Evolutionary conservation across 2,797 vertebrate species (phyloP), one percentile per base, ranked within the genome.

Genomic region (Gymnodraco acuticeps): DNA sequence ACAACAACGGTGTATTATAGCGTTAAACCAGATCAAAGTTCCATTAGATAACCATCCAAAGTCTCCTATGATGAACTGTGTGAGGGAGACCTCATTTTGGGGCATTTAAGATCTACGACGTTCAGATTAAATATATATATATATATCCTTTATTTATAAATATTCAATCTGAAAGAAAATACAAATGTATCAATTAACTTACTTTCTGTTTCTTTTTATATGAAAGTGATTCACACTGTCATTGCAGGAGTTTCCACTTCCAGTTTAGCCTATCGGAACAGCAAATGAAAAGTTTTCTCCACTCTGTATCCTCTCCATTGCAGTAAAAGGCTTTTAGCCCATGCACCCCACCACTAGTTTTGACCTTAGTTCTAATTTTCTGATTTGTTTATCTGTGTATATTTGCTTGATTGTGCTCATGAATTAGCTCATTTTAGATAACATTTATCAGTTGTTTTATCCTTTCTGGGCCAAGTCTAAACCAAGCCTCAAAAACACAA

Each of bases 21-120:
- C 12, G 31, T 86, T 68, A 81, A 87, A 73, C 46, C 63, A 51
- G 75, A 80, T 90, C 82, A 89, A 81, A 89, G 73, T 69, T 74
- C 50, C 61, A 74, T 73, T 83, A 53, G 69, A 72, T 81, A 83
- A 50, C 55, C 47, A 55, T 59, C 60, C 27, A 50, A 42, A 42
- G 43, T 31, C 19, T 11, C 3, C 17, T 45, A n/a, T 65, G 72
- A 66, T 66, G 54, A 60, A 23, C 15, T 75, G 33, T 5, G 17
- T n/a, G 59, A 46, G 14, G 11, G 3, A 62, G 51, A 59, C 8
- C 2, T 45, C 53, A 17, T 42, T 14, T 41, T 27, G 13, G 3
- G 2, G 33, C 9, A 55, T 38, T 38, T 38, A 38, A 38, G 33
- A 9, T 38, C 3, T 55, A 17, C 27, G 4, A 27, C 27, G 4